Conservation (phyloP, 2,888 invertebrate species). For the Sepioteuthis lessoniana region DNA sequence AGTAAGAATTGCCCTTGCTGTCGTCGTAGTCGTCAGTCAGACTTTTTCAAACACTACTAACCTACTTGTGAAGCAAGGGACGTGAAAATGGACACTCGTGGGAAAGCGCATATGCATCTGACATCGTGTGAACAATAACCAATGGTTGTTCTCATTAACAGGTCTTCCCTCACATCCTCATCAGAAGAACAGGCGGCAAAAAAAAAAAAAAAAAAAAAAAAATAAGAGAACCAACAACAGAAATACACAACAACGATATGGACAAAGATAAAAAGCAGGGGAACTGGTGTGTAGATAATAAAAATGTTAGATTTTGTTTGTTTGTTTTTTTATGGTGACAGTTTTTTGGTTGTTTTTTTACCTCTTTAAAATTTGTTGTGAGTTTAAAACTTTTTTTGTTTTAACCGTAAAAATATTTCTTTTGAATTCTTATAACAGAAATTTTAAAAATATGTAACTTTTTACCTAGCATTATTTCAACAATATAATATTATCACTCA, state of each 20-base stretch:
- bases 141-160: constrained; percentile 60
- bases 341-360: not conserved
- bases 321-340: no score
- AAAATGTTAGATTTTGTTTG: no score
- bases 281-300: not conserved
- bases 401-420: no score
- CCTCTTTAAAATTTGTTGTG: not conserved
- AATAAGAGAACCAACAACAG: not conserved
- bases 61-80: constrained; percentile 43
- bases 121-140: constrained; percentile 73
- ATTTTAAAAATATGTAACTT: not conserved
- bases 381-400: not conserved
- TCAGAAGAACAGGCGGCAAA: constrained; percentile 1
- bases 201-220: not conserved
- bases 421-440: not conserved
- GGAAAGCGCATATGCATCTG: constrained; percentile 73
- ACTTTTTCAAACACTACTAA: constrained; percentile 48
- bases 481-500: not conserved
- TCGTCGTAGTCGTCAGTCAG: not conserved
- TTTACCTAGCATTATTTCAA: not conserved
- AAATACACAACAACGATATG: not conserved
- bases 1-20: not conserved
- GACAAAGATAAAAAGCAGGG: not conserved
- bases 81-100: constrained; percentile 69
- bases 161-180: constrained; percentile 35